Evolutionary conservation across 2,113 vertebrate genomes (phyloP).

Genomic region (Rhizomys pruinosus): DNA sequence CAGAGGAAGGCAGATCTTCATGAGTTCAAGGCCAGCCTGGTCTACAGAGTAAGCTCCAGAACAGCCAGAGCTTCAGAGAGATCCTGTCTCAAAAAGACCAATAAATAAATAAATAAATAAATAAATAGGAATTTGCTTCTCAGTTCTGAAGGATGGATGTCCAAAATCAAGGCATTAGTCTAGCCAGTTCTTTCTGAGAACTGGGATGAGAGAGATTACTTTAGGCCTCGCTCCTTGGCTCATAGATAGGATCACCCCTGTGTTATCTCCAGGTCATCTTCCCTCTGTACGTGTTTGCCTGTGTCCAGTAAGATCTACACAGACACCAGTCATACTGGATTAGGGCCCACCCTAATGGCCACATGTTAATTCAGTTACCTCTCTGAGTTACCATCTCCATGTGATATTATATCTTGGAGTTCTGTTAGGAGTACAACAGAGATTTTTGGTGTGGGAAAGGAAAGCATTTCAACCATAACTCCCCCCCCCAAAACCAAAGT

Average conservation of each 20-base stretch:
- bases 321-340: background rate
- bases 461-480: background rate
- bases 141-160: background rate
- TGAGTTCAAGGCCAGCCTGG: too few relatives aligned
- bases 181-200: background rate
- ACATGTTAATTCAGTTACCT: background rate
- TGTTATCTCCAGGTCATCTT: background rate
- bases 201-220: accelerated
- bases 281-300: accelerated
- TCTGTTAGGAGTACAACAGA: background rate
- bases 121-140: background rate
- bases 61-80: too few relatives aligned
- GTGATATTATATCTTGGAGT: background rate
- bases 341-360: background rate
- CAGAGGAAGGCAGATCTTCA: too few relatives aligned
- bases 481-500: background rate
- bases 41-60: too few relatives aligned
- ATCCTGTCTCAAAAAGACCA: too few relatives aligned
- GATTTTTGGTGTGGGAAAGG: background rate
- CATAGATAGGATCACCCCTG: accelerated
- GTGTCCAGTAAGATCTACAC: background rate
- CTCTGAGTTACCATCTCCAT: background rate
- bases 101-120: too few relatives aligned
- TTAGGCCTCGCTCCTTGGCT: background rate
- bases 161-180: background rate